Evolutionary conservation across 1,140 invertebrate genomes (phyloP), one percentile per base, ranked within the genome.

Genomic region (Nymphalis io): DNA sequence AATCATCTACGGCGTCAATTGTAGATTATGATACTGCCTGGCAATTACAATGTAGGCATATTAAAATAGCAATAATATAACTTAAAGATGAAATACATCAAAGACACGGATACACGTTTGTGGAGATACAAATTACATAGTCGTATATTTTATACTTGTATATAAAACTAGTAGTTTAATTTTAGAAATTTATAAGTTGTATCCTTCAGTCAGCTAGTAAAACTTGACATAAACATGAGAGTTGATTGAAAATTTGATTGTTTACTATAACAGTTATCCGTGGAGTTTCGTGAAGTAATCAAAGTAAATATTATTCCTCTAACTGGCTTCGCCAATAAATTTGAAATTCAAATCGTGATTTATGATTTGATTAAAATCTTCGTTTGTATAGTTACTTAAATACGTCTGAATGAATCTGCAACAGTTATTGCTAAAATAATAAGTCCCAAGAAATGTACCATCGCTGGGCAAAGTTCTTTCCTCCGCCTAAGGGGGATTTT

Each of bases 261-360:
- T 74, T 74, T 74, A 68, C 66, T 40, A 64, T 65, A 73, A 73
- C 71, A 73, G 71, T 73, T 61, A 60, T 55, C 69, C 48, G 53
- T 15, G 12, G 57, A 70, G 64, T 71, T 74, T 58, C 60, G 55
- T 68, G 63, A 73, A 74, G 72, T 68, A 68, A 74, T 74, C 65
- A 71, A 71, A 74, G 66, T 75, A 72, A 75, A 72, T 72, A 72
- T 72, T 75, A 75, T 75, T 75, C 66, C 61, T 68, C 69, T 75
- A 68, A 69, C 73, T 71, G 66, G 61, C 69, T 75, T 75, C 59
- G 53, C 62, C 44, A 48, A 61, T 73, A 58, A 75, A 75, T 75
- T 72, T 75, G 73, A 75, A 75, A 51, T 75, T 72, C 73, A 75
- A 75, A 75, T 75, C 46, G 57, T 46, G 65, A 71, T 62, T 75